Evolutionary conservation across 1,140 invertebrate species (phyloP), one percentile per base, ranked within the genome.

Genomic region (Chrysopa pallens): DNA sequence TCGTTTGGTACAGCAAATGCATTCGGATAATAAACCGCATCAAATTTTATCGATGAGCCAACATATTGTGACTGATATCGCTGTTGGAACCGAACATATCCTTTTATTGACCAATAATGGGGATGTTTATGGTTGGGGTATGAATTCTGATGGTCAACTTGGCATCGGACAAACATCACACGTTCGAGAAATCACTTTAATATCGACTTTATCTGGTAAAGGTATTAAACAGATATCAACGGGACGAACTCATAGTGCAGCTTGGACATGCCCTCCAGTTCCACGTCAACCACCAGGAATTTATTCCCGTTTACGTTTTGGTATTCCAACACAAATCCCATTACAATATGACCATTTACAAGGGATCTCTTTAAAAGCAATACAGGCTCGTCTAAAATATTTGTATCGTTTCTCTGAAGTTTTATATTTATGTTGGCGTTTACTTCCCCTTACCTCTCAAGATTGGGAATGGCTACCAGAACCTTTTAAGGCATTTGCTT

Each of bases 91-190:
- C 4, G 76, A 79, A 48, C 74, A 78, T 55, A 69, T 68, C 1
- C 49, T 78, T n/a, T 70, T 68, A 6, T 54, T 78, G n/a, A 71
- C 67, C 11, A 56, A 57, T 29, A 57, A 58, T 39, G 73, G 73
- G 28, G 68, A 76, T 50, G 73, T 79, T 1, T 74, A 67, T 55
- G 74, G 66, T 3, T 80, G 77, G 77, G 76, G 76, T 8, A 69
- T 66, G 54, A 79, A 78, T 54, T 60, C 61, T 43, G 74, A 78
- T 50, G 72, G 72, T 8, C 75, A 78, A 48, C 60, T 78, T 4
- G 76, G 75, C 2, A 52, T 77, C 1, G 69, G 72, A 0, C 71
- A 75, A 51, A 62, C 65, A 14, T 66, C 67, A 12, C 42, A 62
- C 8, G 61, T 76, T 0, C 55, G 68, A 45, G 71, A 75, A 49